These are phyloP conservation scores for Nixonia krombeini DNA, from an alignment of 1,140 invertebrate genomes.

Conservation along the genomic window DNA sequence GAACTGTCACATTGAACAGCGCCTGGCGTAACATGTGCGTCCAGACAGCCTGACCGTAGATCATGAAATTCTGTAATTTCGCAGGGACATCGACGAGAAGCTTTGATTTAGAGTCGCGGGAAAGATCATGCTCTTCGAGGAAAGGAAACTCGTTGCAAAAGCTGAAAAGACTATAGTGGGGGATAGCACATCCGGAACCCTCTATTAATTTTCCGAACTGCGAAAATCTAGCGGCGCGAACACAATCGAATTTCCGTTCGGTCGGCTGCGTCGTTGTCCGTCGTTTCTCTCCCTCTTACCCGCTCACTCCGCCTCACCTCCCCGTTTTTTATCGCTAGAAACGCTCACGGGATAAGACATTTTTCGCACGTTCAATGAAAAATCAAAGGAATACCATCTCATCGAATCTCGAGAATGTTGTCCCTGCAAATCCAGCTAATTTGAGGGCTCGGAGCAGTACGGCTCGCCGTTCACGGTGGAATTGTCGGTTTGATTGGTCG, in stretches of 20 bases:
- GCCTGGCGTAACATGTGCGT: constrained; percentile 21
- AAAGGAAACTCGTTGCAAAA: constrained; percentile 34
- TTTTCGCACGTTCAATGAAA: constrained; percentile 23
- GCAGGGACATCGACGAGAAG: constrained; percentile 27
- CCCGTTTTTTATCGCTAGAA: constrained; percentile 25
- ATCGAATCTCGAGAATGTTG: too few relatives aligned
- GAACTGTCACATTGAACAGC: not conserved
- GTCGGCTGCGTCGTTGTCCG: constrained; percentile 29
- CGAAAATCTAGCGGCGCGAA: constrained; percentile 42
- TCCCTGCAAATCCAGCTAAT: too few relatives aligned
- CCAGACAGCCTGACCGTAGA: constrained; percentile 8
- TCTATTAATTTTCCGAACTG: constrained; percentile 44
- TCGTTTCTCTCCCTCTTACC: constrained; percentile 14
- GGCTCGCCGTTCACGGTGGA: too few relatives aligned
- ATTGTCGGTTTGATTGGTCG: too few relatives aligned
- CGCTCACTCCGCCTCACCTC: constrained; percentile 2
- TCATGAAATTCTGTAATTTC: constrained; percentile 36
- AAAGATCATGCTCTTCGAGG: constrained; percentile 25
- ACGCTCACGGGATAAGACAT: constrained; percentile 11
- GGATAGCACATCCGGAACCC: constrained; percentile 24
- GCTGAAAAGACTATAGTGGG: constrained; percentile 14
- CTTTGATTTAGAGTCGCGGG: constrained; percentile 35
- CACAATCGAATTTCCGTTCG: constrained; percentile 43
- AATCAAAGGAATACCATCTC: constrained; percentile 4
- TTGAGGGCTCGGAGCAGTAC: too few relatives aligned